Conservation (phyloP, 1,140 invertebrate genomes). For the Calliphora vicina region DNA sequence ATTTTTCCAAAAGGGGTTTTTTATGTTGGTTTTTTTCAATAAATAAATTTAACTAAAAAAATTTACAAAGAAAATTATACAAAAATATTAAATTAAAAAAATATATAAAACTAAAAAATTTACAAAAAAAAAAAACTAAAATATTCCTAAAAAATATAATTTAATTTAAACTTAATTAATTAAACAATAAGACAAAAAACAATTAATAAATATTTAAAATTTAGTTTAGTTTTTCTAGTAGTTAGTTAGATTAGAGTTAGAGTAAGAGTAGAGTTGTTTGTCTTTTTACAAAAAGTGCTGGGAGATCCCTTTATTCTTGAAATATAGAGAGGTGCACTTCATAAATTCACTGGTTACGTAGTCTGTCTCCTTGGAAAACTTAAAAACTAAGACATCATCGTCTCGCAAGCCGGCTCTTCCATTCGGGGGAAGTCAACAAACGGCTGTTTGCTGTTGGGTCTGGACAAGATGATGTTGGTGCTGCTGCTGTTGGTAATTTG, state of each 20-base stretch:
- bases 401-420: background rate
- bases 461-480: conserved; percentile 8
- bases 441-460: conserved; percentile 18
- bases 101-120: background rate
- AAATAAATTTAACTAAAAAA: conserved; percentile 11
- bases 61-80: background rate
- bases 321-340: conserved; percentile 28
- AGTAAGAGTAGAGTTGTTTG: background rate
- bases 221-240: background rate
- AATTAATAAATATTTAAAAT: background rate
- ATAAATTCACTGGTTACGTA: conserved; percentile 59
- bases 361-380: conserved; percentile 43
- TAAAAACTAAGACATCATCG: conserved; percentile 24
- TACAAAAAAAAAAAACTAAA: conserved; percentile 2
- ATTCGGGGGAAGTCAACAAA: conserved; percentile 23
- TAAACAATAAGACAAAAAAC: background rate
- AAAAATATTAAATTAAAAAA: conserved; percentile 16
- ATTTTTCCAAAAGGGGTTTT: conserved; percentile 19
- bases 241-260: no score
- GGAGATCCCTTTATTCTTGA: conserved; percentile 24
- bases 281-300: conserved; percentile 32
- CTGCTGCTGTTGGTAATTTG: conserved; percentile 8
- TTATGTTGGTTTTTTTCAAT: background rate
- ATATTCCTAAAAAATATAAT: background rate
- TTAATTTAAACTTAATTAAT: background rate